phyloP scores from a whole-genome alignment of 2,888 invertebrate species.

The Oxytorus armatus region DNA sequence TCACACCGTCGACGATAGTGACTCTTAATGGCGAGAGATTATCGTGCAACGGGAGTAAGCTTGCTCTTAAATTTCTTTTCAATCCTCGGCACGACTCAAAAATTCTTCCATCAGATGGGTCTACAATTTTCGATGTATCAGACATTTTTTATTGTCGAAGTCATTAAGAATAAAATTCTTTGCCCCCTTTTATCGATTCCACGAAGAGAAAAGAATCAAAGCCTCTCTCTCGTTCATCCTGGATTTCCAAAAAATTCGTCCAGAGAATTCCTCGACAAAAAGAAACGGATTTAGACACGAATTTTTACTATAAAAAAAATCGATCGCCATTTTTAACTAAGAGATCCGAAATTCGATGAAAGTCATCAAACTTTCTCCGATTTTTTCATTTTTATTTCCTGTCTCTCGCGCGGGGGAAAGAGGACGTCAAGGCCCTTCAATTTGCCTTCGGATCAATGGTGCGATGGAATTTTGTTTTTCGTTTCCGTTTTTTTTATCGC shows the following conservation, averaged over 20 bases:
- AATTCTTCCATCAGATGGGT: conserved; percentile 14
- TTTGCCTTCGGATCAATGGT: no score
- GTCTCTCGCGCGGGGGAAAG: no score
- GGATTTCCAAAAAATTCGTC: no score
- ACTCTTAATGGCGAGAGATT: conserved; percentile 39
- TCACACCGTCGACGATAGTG: not conserved
- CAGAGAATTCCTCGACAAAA: no score
- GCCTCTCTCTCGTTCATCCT: no score
- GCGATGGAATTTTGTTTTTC: conserved; percentile 28
- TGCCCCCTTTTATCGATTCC: no score
- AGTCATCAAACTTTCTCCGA: conserved; percentile 22
- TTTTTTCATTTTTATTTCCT: conserved; percentile 12
- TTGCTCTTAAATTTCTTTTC: conserved; percentile 34
- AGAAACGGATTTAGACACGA: no score
- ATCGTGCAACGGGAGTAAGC: conserved; percentile 5
- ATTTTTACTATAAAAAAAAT: no score
- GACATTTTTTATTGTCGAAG: no score
- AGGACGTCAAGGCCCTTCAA: no score
- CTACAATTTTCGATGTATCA: not conserved
- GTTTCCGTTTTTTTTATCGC: not conserved
- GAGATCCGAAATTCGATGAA: conserved; percentile 9
- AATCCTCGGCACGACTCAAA: not conserved
- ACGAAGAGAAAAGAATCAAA: no score
- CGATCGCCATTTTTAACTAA: conserved; percentile 6
- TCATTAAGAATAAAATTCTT: no score